Evolutionary conservation across 2,797 vertebrate species (phyloP), one percentile per base, ranked within the genome.

Genomic region (Pangasius djambal): DNA sequence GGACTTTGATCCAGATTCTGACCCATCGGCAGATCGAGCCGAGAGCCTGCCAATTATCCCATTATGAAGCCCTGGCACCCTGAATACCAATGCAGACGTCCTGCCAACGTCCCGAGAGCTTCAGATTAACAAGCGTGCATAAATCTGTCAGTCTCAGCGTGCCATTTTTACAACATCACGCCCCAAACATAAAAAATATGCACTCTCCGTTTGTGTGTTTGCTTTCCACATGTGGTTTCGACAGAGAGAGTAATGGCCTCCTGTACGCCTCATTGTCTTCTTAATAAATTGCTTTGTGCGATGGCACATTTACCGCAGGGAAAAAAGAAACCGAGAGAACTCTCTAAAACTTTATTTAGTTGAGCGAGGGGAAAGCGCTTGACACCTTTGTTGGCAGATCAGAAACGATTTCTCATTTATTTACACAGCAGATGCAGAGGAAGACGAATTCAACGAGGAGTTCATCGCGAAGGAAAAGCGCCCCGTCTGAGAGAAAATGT

Each of bases 221-320:
- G 92, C 93, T 92, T 95, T 92, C 92, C 92, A 94, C 96, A 96
- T 96, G 96, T 95, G 95, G 92, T 94, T 91, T 92, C 93, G 92
- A 94, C 95, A 88, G 92, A 91, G 92, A 94, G 95, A 95, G 94
- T 95, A 96, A 95, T 95, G 93, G 94, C 92, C 94, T 93, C 94
- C 93, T 95, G 95, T 95, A 96, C 90, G 94, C 93, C 93, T 94
- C 95, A 96, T 96, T 96, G 96, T 96, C 95, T 95, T 93, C 94
- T 94, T 95, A 95, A 95, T 94, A 95, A 95, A 96, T 96, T 95
- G 94, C 94, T 93, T 90, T 87, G 92, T 91, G 94, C 92, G 92
- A 34, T n/a, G 92, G 94, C 93, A 95, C 95, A 94, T 94, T 94
- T 91, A 95, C 93, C 93, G 94, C 94, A 91, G 89, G 90, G 86